These are phyloP conservation scores for Eulemur rufifrons DNA, from an alignment of 2,113 vertebrate species.

Conservation along the genomic window DNA sequence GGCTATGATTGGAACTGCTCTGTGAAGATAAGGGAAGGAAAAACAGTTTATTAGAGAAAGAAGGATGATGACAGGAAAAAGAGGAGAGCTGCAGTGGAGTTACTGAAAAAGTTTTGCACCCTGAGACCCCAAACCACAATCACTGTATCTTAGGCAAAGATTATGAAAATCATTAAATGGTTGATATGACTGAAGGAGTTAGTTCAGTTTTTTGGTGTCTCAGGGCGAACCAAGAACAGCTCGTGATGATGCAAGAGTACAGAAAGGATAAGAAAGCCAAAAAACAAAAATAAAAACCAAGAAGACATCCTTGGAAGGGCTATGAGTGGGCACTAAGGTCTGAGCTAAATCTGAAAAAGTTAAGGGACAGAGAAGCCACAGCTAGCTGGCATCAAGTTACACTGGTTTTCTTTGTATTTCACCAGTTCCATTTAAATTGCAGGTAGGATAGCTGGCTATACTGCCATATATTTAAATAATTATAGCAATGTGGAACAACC, in stretches of 20 bases:
- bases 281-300: neutral
- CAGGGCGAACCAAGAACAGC: neutral
- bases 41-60: neutral
- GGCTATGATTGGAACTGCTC: neutral
- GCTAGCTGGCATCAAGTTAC: neutral
- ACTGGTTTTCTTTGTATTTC: neutral
- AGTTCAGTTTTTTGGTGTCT: neutral
- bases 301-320: neutral
- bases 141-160: neutral
- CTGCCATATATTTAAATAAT: neutral
- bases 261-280: neutral
- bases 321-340: neutral
- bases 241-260: neutral
- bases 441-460: neutral
- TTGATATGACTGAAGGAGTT: neutral
- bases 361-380: neutral
- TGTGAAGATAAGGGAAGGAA: neutral
- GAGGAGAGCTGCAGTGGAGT: neutral
- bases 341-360: neutral
- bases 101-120: neutral
- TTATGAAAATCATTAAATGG: neutral
- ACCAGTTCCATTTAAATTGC: neutral
- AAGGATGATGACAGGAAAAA: neutral
- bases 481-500: neutral
- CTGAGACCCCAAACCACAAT: neutral